These are phyloP conservation scores for Caenorhabditis tropicalis DNA, from an alignment of 1,140 invertebrate genomes.

Conservation along the genomic window DNA sequence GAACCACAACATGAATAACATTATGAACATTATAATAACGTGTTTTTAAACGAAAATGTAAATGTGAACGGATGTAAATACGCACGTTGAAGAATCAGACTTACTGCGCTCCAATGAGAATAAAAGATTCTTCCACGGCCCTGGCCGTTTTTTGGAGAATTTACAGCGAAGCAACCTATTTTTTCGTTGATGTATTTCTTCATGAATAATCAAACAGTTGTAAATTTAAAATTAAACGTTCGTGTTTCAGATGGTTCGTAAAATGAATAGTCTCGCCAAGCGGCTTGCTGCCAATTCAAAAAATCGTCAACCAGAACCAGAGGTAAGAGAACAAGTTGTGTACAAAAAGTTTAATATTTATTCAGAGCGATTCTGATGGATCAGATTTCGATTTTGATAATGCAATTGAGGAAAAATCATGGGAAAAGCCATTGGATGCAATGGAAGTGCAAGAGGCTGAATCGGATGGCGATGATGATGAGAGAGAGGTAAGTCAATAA, in stretches of 20 bases:
- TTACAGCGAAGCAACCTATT: no score
- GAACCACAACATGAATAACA: no score
- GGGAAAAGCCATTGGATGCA: slow-evolving; percentile 1
- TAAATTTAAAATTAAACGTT: no score
- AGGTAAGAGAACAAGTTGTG: not conserved
- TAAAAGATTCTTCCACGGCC: no score
- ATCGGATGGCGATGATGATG: slow-evolving; percentile 46
- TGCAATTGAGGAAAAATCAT: slow-evolving; percentile 25
- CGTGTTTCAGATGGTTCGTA: slow-evolving; percentile 30
- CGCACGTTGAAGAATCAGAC: no score
- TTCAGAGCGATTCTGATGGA: slow-evolving; percentile 24
- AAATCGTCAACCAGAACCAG: slow-evolving; percentile 6
- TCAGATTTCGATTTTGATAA: slow-evolving; percentile 44
- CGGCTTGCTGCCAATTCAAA: not conserved
- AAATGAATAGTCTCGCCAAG: slow-evolving; percentile 29
- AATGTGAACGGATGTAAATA: no score
- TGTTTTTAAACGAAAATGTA: no score
- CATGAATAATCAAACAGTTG: no score
- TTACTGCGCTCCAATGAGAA: no score
- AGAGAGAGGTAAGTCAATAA: slow-evolving; percentile 37
- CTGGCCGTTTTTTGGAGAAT: no score
- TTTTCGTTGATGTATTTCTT: no score
- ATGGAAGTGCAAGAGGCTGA: slow-evolving; percentile 13
- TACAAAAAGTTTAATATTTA: not conserved
- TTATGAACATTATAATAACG: no score